Conservation (phyloP, 2,888 invertebrate genomes). For the Glaucopsyche alexis region DNA sequence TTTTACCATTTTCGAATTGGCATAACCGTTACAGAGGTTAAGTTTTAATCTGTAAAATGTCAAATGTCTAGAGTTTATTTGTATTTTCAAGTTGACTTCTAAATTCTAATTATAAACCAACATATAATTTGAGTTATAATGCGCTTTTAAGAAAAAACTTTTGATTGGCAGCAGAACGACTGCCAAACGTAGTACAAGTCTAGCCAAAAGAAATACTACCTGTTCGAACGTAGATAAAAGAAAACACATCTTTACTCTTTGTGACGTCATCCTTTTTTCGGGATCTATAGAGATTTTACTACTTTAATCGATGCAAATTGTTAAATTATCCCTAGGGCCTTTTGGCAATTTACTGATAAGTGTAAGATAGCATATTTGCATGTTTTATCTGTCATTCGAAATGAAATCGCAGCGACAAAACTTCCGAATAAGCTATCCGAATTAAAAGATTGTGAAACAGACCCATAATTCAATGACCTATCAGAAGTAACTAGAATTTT, state of each 20-base stretch:
- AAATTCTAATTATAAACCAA: background rate
- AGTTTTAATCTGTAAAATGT: background rate
- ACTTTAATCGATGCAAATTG: background rate
- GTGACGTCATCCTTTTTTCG: background rate
- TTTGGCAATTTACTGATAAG: too few relatives aligned
- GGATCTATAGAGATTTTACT: background rate
- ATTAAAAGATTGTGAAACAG: too few relatives aligned
- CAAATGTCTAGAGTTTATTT: background rate
- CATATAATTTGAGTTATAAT: background rate
- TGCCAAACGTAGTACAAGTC: background rate
- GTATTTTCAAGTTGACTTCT: background rate
- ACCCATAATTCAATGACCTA: too few relatives aligned
- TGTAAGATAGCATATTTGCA: too few relatives aligned
- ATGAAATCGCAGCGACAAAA: too few relatives aligned
- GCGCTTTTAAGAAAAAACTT: background rate
- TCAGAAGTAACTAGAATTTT: too few relatives aligned
- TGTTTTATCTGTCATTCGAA: too few relatives aligned
- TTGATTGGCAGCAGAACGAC: background rate
- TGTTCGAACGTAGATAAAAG: background rate
- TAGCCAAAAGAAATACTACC: constrained; percentile 3
- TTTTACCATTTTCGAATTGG: too few relatives aligned
- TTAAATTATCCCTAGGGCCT: background rate
- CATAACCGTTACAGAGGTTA: background rate
- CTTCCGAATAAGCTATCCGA: too few relatives aligned
- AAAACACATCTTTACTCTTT: background rate